phyloP scores from a whole-genome alignment of 2,888 invertebrate genomes.

The Priapulus caudatus region DNA sequence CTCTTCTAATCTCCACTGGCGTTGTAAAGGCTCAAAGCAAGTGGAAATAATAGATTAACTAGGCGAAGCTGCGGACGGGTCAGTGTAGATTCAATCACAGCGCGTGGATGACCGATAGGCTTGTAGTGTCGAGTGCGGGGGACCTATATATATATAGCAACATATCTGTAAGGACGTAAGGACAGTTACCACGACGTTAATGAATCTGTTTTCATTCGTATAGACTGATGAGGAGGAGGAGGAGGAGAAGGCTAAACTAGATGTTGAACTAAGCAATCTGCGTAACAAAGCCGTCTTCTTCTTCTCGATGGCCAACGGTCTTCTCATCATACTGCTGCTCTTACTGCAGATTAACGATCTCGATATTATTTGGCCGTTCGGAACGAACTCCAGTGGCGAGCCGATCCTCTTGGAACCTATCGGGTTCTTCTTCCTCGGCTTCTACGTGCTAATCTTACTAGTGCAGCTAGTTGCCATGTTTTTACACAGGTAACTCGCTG shows the following conservation, averaged over 20 bases:
- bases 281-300: background rate
- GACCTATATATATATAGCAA: too few relatives aligned
- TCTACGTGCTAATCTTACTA: background rate
- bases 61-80: too few relatives aligned
- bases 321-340: background rate
- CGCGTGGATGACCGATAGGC: too few relatives aligned
- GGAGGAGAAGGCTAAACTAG: conserved; percentile 69
- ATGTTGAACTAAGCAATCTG: background rate
- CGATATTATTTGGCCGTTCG: conserved; percentile 33
- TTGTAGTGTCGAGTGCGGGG: too few relatives aligned
- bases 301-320: background rate
- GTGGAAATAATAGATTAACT: too few relatives aligned
- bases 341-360: background rate
- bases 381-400: conserved; percentile 16
- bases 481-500: background rate
- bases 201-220: background rate
- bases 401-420: background rate
- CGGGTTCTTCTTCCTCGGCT: background rate
- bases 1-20: too few relatives aligned
- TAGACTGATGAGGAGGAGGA: background rate
- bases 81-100: too few relatives aligned
- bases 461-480: conserved; percentile 1
- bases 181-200: too few relatives aligned
- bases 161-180: background rate
- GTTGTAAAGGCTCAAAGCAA: too few relatives aligned